Conservation (phyloP, 2,888 invertebrate genomes). For the Lycaena phlaeas region DNA sequence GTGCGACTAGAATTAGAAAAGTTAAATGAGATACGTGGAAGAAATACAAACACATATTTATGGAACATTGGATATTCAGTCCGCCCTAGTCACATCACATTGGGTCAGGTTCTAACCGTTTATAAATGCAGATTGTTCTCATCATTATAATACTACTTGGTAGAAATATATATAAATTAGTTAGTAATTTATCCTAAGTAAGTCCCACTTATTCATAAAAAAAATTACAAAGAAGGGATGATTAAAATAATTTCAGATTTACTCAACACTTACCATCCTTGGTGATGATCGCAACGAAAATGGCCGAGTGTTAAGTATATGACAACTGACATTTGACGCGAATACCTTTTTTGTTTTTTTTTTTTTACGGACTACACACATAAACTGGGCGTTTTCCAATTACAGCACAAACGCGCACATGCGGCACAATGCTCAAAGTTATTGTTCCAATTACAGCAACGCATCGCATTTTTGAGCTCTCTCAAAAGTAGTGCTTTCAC, state of each 20-base stretch:
- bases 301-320: conserved; percentile 35
- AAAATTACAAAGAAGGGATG: conserved; percentile 15
- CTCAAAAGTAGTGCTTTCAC: too few relatives aligned
- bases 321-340: background rate
- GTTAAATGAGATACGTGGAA: background rate
- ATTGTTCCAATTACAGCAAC: too few relatives aligned
- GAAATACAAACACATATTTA: too few relatives aligned
- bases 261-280: conserved; percentile 44
- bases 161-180: too few relatives aligned
- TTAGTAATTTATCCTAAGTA: too few relatives aligned
- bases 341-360: too few relatives aligned
- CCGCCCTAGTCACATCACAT: conserved; percentile 86
- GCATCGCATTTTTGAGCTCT: too few relatives aligned
- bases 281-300: conserved; percentile 57
- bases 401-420: too few relatives aligned
- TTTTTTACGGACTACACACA: too few relatives aligned
- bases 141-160: conserved; percentile 67
- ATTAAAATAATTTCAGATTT: conserved; percentile 8
- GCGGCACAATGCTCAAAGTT: too few relatives aligned
- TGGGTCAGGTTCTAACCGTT: conserved; percentile 80
- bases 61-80: conserved; percentile 62
- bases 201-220: background rate
- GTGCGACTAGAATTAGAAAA: conserved; percentile 86
- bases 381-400: too few relatives aligned
- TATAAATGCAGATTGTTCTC: conserved; percentile 73